phyloP scores from a whole-genome alignment of 2,888 invertebrate species.

The Pollenia amentaria region DNA sequence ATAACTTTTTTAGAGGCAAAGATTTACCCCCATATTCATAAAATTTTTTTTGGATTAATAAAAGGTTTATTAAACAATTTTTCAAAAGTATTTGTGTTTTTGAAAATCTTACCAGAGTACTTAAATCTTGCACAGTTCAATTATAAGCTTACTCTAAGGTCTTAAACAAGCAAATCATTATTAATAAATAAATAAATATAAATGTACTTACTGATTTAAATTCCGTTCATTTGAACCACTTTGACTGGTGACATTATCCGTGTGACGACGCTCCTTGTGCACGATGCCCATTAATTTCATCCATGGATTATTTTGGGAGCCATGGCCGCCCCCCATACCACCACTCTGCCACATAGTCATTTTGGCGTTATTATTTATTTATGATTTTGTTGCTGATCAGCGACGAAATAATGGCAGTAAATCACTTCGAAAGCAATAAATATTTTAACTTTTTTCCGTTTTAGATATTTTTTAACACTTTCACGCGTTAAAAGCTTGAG shows the following conservation, averaged over 20 bases:
- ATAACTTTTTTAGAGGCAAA: too few relatives aligned
- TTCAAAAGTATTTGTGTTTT: too few relatives aligned
- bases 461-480: slow-evolving; percentile 29
- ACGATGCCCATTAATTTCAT: slow-evolving; percentile 93
- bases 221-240: slow-evolving; percentile 87
- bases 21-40: too few relatives aligned
- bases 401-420: slow-evolving; percentile 26
- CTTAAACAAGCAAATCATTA: background rate
- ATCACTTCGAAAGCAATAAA: slow-evolving; percentile 34
- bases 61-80: too few relatives aligned
- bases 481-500: slow-evolving; percentile 29
- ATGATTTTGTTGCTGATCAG: slow-evolving; percentile 20
- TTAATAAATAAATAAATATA: background rate
- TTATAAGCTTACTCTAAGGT: too few relatives aligned
- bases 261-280: slow-evolving; percentile 90
- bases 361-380: slow-evolving; percentile 81
- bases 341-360: slow-evolving; percentile 92
- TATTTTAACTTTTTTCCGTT: slow-evolving; percentile 3
- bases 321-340: slow-evolving; percentile 91
- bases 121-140: too few relatives aligned
- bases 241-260: slow-evolving; percentile 86
- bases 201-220: slow-evolving; percentile 88
- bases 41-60: too few relatives aligned
- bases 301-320: slow-evolving; percentile 92
- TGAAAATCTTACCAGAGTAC: too few relatives aligned